A percentile compares a stretch with the other conserved stretches of the same genome.
These are phyloP conservation scores for Merops nubicus DNA, from an alignment of 2,113 vertebrate genomes.

Conservation along the genomic window DNA sequence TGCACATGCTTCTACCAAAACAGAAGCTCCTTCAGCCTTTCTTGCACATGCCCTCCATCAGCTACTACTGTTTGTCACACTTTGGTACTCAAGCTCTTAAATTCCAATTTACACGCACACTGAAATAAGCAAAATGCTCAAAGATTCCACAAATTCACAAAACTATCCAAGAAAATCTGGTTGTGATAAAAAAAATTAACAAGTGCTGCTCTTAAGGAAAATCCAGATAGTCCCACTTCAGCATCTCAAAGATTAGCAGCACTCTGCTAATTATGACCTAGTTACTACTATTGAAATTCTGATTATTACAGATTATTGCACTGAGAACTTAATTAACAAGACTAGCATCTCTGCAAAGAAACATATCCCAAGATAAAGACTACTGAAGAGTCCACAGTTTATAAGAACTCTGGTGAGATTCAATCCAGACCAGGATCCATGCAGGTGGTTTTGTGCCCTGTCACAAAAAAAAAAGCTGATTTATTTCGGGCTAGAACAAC, in stretches of 20 bases:
- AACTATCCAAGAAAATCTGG: not conserved
- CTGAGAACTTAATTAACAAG: not conserved
- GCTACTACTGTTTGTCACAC: rapidly evolving
- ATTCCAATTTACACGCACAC: rapidly evolving
- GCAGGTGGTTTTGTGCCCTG: not conserved
- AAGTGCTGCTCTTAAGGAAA: not conserved
- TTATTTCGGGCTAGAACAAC: not conserved
- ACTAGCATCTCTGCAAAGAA: not conserved
- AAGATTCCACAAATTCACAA: not conserved
- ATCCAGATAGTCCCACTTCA: rapidly evolving
- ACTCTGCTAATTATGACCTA: not conserved
- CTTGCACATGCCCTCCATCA: not conserved
- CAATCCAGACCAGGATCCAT: not conserved
- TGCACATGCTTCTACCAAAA: not conserved
- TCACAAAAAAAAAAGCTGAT: not conserved
- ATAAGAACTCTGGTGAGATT: not conserved
- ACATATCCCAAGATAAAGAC: not conserved
- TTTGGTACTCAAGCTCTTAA: not conserved
- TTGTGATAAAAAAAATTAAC: not conserved
- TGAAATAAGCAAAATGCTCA: not conserved
- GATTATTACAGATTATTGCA: not conserved
- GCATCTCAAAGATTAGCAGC: not conserved
- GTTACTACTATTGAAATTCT: not conserved
- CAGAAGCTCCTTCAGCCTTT: not conserved
- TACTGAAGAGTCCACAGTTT: not conserved